Evolutionary conservation across 2,113 vertebrate genomes (phyloP).

Genomic region (Nycticorax nycticorax): DNA sequence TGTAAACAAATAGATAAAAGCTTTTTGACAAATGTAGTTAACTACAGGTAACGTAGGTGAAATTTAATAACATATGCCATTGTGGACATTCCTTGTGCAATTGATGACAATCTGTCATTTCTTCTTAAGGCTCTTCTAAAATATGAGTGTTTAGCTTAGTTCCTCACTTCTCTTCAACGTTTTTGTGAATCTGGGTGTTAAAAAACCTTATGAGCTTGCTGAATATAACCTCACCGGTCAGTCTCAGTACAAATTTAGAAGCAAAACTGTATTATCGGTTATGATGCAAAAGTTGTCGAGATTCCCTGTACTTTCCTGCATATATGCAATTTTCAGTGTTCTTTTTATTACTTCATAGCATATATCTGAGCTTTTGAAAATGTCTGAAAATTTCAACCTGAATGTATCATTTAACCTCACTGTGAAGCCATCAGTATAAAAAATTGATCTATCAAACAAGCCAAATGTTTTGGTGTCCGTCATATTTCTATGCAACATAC

Average conservation of each 20-base stretch:
- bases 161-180: not conserved
- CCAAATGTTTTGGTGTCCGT: not conserved
- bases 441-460: not conserved
- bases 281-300: not conserved
- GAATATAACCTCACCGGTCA: not conserved
- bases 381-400: not conserved
- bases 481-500: not conserved
- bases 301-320: not conserved
- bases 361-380: not conserved
- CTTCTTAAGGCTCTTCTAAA: not conserved
- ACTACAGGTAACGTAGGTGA: not conserved
- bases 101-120: not conserved
- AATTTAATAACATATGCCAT: not conserved
- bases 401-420: not conserved
- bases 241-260: not conserved
- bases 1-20: not conserved
- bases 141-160: not conserved
- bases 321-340: not conserved
- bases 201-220: not conserved
- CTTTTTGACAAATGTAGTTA: not conserved
- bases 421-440: not conserved
- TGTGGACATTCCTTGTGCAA: not conserved
- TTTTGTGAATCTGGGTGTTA: not conserved
- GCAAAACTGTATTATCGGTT: not conserved
- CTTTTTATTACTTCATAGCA: not conserved